phyloP scores from a whole-genome alignment of 2,797 vertebrate genomes.

The Cuculus canorus region DNA sequence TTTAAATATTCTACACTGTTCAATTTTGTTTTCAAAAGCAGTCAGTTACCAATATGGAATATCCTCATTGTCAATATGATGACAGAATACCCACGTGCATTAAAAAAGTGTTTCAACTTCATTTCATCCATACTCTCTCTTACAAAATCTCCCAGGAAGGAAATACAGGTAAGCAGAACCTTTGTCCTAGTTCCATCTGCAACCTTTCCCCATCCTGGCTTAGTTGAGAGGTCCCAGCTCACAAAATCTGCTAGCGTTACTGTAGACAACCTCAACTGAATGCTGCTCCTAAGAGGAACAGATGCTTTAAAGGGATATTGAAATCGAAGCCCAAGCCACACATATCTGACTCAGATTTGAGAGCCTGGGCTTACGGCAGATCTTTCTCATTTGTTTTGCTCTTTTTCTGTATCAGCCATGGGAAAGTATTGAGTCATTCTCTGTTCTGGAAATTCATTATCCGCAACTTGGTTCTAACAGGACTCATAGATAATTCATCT shows the following conservation, averaged over 20 bases:
- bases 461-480: not conserved
- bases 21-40: not conserved
- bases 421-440: slow-evolving; percentile 7
- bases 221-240: not conserved
- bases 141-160: not conserved
- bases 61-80: rapidly evolving
- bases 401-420: not conserved
- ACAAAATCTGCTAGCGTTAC: not conserved
- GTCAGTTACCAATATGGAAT: not conserved
- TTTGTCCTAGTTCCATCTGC: not conserved
- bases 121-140: not conserved
- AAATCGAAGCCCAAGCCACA: not conserved
- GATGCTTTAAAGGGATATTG: not conserved
- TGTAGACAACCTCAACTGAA: not conserved
- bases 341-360: not conserved
- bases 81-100: not conserved
- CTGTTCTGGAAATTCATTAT: slow-evolving; percentile 15
- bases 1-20: not conserved
- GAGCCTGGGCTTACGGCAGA: not conserved
- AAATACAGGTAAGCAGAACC: rapidly evolving
- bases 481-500: slow-evolving; percentile 9
- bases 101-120: not conserved
- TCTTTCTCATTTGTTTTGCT: not conserved
- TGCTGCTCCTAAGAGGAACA: not conserved
- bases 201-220: not conserved